These are phyloP conservation scores for Maniola jurtina DNA, from an alignment of 1,140 invertebrate genomes.

Conservation along the genomic window DNA sequence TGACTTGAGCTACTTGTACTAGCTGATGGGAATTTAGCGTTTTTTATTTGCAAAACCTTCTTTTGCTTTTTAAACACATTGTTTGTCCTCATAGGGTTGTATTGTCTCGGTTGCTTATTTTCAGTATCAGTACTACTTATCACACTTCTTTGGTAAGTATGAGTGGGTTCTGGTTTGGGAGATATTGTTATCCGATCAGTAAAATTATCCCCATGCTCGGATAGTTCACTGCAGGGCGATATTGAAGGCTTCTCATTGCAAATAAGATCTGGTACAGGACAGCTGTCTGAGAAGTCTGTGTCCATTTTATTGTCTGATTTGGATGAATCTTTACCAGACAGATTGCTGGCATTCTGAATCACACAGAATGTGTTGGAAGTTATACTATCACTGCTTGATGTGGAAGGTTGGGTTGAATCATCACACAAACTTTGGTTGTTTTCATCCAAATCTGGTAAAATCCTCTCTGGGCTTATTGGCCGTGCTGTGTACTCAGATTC, in stretches of 20 bases:
- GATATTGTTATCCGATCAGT: slow-evolving; percentile 50
- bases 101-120: slow-evolving; percentile 42
- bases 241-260: slow-evolving; percentile 76
- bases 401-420: slow-evolving; percentile 43
- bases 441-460: slow-evolving; percentile 67
- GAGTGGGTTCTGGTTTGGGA: slow-evolving; percentile 42
- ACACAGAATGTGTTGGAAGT: slow-evolving; percentile 69
- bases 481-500: slow-evolving; percentile 55
- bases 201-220: slow-evolving; percentile 65
- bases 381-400: slow-evolving; percentile 43
- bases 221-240: slow-evolving; percentile 74
- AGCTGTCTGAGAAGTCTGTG: slow-evolving; percentile 65
- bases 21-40: slow-evolving; percentile 48
- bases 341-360: slow-evolving; percentile 71
- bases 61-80: slow-evolving; percentile 73
- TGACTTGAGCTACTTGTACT: slow-evolving; percentile 29
- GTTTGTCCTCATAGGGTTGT: slow-evolving; percentile 59
- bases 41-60: slow-evolving; percentile 73
- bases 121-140: slow-evolving; percentile 31
- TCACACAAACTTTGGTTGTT: slow-evolving; percentile 40
- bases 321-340: slow-evolving; percentile 50
- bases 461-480: slow-evolving; percentile 53
- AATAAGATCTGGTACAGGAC: slow-evolving; percentile 71
- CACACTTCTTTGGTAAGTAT: slow-evolving; percentile 27
- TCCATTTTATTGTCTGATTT: slow-evolving; percentile 64